Evolutionary conservation across 2,888 invertebrate genomes (phyloP).

Genomic region (Tenthredo notha): DNA sequence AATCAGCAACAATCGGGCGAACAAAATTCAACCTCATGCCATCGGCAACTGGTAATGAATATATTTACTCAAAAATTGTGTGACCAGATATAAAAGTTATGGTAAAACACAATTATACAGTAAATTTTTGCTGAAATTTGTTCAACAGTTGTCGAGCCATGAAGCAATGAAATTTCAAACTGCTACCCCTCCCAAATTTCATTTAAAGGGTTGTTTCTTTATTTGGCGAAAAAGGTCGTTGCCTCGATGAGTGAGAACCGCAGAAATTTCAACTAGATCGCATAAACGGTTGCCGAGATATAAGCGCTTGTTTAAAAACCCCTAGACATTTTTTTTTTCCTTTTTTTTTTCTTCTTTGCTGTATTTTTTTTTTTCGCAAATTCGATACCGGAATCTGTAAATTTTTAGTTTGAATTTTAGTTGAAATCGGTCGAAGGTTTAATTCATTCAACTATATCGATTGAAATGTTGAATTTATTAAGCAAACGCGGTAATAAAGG

Average conservation of each 20-base stretch:
- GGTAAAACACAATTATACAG: neutral
- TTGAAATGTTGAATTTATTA: neutral
- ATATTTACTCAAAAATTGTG: neutral
- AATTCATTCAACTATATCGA: neutral
- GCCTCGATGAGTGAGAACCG: neutral
- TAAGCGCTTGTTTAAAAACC: conserved; percentile 7
- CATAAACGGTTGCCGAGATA: neutral
- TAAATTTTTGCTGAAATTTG: neutral
- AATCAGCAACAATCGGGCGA: conserved; percentile 57
- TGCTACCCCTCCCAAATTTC: neutral
- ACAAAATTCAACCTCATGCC: conserved; percentile 71
- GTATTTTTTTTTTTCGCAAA: neutral
- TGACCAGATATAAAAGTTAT: neutral
- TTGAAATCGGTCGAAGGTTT: neutral
- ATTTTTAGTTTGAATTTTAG: neutral
- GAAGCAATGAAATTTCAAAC: conserved; percentile 3
- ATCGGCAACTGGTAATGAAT: conserved; percentile 71
- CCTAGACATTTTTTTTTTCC: neutral
- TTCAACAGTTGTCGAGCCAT: neutral
- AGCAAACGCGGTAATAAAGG: conserved; percentile 58
- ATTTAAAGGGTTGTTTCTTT: neutral
- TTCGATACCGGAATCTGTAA: neutral
- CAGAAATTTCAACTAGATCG: neutral
- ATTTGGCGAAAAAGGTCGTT: conserved; percentile 3
- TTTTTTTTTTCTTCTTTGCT: neutral